Evolutionary conservation across 2,888 invertebrate species (phyloP).

Genomic region (Drosophila yooni): DNA sequence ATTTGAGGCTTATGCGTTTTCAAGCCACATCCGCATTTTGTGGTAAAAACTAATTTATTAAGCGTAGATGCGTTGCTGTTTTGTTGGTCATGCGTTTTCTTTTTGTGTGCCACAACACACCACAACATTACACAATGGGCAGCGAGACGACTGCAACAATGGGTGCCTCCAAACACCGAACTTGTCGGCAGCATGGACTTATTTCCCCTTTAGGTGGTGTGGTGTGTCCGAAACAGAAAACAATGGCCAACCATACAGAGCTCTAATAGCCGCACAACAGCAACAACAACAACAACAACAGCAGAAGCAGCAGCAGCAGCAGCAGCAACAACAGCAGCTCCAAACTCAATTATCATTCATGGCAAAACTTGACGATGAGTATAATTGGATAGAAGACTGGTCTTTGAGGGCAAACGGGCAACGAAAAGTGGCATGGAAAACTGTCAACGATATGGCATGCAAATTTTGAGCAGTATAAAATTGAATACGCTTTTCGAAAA

Average conservation of each 20-base stretch:
- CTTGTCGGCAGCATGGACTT: constrained; percentile 19
- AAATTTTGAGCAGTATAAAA: constrained; percentile 40
- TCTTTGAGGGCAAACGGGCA: constrained; percentile 22
- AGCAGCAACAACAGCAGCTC: constrained; percentile 28
- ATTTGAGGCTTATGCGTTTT: constrained; percentile 40
- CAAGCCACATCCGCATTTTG: constrained; percentile 42
- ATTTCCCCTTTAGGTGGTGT: constrained; percentile 18
- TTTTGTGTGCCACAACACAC: constrained; percentile 15
- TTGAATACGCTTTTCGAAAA: neutral
- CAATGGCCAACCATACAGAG: constrained; percentile 49
- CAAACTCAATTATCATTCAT: constrained; percentile 75
- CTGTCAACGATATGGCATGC: constrained; percentile 52
- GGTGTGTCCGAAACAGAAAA: constrained; percentile 32
- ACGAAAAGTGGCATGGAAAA: constrained; percentile 27
- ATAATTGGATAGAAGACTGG: constrained; percentile 58
- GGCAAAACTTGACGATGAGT: constrained; percentile 61
- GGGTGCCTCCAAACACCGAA: constrained; percentile 17
- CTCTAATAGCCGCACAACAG: constrained; percentile 50
- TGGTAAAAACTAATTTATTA: constrained; percentile 61
- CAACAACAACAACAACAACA: constrained; percentile 8
- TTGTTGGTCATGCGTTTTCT: constrained; percentile 33
- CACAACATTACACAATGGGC: constrained; percentile 39
- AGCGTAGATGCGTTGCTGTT: constrained; percentile 49
- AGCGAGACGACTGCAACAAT: constrained; percentile 35
- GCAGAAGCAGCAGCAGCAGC: neutral